Evolutionary conservation across 1,140 invertebrate genomes (phyloP).

Genomic region (Camponotus vicinus): DNA sequence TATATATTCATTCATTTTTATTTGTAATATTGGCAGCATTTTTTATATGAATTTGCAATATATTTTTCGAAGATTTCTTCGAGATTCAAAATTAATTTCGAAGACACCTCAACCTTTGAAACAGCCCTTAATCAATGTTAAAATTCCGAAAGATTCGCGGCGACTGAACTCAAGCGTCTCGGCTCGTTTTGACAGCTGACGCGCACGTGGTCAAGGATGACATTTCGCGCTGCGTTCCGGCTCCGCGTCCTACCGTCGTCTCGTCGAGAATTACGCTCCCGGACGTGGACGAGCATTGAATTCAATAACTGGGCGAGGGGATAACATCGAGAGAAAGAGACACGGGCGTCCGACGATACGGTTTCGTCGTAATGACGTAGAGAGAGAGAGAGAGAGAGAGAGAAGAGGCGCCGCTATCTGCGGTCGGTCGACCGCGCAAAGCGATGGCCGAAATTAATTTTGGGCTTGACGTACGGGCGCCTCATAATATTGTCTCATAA

Average conservation of each 20-base stretch:
- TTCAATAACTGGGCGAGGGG: slow-evolving; percentile 50
- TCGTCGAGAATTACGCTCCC: slow-evolving; percentile 40
- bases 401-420: slow-evolving; percentile 56
- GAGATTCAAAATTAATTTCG: too few relatives aligned
- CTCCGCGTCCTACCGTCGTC: not conserved
- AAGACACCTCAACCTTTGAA: too few relatives aligned
- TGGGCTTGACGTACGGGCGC: slow-evolving; percentile 74
- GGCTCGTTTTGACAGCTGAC: not conserved
- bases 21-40: too few relatives aligned
- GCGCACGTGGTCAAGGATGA: not conserved
- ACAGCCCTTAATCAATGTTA: not conserved
- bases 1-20: too few relatives aligned
- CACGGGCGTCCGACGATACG: slow-evolving; percentile 37
- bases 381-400: slow-evolving; percentile 60
- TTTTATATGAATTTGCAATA: too few relatives aligned
- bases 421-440: slow-evolving; percentile 40
- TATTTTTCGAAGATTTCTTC: too few relatives aligned
- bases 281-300: slow-evolving; percentile 32
- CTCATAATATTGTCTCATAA: slow-evolving; percentile 80
- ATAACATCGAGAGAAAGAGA: slow-evolving; percentile 52
- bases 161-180: not conserved
- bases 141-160: not conserved
- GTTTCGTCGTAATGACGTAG: slow-evolving; percentile 65
- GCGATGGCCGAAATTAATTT: slow-evolving; percentile 76
- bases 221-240: not conserved